Evolutionary conservation across 2,888 invertebrate species (phyloP), one percentile per base, ranked within the genome.

Genomic region (Caenorhabditis sinica): DNA sequence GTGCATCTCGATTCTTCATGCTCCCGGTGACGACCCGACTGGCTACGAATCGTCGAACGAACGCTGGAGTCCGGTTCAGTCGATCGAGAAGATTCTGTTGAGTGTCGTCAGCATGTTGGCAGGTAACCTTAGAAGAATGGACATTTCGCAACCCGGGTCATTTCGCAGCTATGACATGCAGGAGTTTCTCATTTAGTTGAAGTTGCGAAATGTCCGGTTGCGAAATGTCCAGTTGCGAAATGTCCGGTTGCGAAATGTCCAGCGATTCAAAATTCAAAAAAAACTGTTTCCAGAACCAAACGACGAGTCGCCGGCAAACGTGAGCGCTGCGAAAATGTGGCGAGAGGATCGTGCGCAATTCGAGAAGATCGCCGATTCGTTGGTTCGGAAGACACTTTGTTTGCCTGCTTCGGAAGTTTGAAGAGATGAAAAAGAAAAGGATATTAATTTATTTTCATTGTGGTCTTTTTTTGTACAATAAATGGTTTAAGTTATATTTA

Each of bases 1-100:
- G 2, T 99, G 99, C 93, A 99, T 99, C 93, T 89, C 88, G 73
- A 99, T 99, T 93, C 94, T 99, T 25, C 99, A 99, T 94, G 97
- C 98, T 0, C 99, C 99, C 0, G 99, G 99, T 0, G 98, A 99
- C 93, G 99, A 99, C 94, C 99, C 99, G 0, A 97, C 98, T n/a
- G 94, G 94, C 0, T 99, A 99, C 91, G 99, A 99, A 74, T 97
- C 97, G 92, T 96, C 97, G 2, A 88, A 86, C 25, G 88, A 89
- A 53, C 72, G 88, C 86, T 99, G 99, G 99, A 98, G 97, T 90
- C 99, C 99, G 0, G 99, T 99, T 0, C 99, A 99, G 93, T 98
- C 98, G 93, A 98, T 99, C 0, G 99, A 99, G 93, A 99, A 99
- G 94, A 99, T 99, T 91, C 94, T 99, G 65, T 94, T 99, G 0